phyloP scores from a whole-genome alignment of 1,140 invertebrate species.

The Drosophila oshimai region DNA sequence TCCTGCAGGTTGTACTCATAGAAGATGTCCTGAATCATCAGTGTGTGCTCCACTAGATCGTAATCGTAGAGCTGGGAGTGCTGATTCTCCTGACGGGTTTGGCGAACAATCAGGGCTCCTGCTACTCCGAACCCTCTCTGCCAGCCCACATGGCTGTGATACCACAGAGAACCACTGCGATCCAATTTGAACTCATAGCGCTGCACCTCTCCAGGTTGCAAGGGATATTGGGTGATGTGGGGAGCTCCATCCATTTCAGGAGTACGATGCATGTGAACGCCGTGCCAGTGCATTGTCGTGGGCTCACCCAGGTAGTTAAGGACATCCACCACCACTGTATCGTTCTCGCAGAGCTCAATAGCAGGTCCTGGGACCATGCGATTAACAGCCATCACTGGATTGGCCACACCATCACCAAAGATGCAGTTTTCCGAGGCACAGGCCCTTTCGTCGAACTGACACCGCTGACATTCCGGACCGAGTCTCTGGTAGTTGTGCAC shows the following conservation, averaged over 20 bases:
- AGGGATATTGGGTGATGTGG: slow-evolving; percentile 93
- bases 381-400: slow-evolving; percentile 90
- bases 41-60: slow-evolving; percentile 89
- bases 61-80: slow-evolving; percentile 89
- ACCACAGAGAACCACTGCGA: slow-evolving; percentile 88
- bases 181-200: slow-evolving; percentile 91
- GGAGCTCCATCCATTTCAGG: slow-evolving; percentile 94
- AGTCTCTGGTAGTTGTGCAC: slow-evolving; percentile 69
- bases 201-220: slow-evolving; percentile 90
- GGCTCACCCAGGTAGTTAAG: slow-evolving; percentile 90
- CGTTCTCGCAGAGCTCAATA: slow-evolving; percentile 94
- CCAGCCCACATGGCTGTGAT: slow-evolving; percentile 89
- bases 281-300: slow-evolving; percentile 92
- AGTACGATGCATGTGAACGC: slow-evolving; percentile 89
- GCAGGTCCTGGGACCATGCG: slow-evolving; percentile 91
- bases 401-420: slow-evolving; percentile 87
- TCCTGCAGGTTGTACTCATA: slow-evolving; percentile 84
- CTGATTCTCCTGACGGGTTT: slow-evolving; percentile 87
- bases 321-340: slow-evolving; percentile 92
- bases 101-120: slow-evolving; percentile 90
- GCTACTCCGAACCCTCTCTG: slow-evolving; percentile 90
- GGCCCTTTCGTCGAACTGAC: slow-evolving; percentile 85
- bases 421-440: slow-evolving; percentile 87
- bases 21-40: slow-evolving; percentile 90
- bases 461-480: slow-evolving; percentile 85